Conservation (phyloP, 2,797 vertebrate species). For the Etheostoma nigrum region DNA sequence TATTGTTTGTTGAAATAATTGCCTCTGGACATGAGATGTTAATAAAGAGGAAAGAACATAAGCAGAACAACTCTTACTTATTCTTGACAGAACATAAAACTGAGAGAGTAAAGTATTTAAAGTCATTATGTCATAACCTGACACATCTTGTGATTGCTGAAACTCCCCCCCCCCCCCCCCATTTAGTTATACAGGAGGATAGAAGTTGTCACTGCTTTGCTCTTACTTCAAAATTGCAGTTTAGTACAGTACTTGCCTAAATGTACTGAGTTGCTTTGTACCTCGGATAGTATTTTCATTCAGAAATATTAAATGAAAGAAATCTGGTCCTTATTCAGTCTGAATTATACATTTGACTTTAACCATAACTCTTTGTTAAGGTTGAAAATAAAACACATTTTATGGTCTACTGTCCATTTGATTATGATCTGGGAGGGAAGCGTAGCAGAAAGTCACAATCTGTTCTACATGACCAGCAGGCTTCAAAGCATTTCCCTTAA, state of each 20-base stretch:
- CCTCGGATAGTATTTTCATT: no score
- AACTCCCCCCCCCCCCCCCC: no score
- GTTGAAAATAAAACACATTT: neutral
- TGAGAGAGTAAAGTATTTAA: neutral
- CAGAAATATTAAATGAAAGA: no score
- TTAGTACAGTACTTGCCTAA: no score
- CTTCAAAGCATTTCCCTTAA: neutral
- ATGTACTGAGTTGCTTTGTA: no score
- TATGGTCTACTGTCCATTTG: neutral
- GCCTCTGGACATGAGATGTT: neutral
- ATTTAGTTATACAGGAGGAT: no score
- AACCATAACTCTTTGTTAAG: neutral
- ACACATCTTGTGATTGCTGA: neutral
- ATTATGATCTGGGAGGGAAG: neutral
- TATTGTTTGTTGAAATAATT: neutral
- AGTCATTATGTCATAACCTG: neutral
- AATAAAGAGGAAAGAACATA: neutral
- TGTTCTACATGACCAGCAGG: neutral
- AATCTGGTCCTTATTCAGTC: no score
- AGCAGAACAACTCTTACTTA: neutral
- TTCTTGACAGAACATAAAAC: neutral
- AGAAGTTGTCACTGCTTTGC: neutral
- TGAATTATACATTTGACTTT: no score
- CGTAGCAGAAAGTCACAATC: neutral
- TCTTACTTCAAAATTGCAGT: no score